These are phyloP conservation scores for Nerophis lumbriciformis DNA, from an alignment of 2,113 vertebrate species.

Conservation along the genomic window DNA sequence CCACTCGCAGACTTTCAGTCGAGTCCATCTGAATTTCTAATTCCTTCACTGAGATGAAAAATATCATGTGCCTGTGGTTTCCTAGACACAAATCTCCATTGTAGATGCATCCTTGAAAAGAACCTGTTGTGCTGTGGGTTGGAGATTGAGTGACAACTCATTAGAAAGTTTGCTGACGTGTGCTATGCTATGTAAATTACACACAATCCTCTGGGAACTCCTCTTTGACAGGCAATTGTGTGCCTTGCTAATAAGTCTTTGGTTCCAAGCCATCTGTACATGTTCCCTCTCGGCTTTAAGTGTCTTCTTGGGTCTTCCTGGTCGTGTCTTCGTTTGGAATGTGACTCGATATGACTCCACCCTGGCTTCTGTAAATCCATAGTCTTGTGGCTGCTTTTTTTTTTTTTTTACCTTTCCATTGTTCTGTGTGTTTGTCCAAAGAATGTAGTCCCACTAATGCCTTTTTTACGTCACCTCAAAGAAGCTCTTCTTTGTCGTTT, in stretches of 20 bases:
- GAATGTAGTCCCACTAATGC: no score
- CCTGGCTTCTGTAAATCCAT: no score
- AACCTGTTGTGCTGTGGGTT: background rate
- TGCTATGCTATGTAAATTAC: background rate
- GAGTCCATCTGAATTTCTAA: constrained; percentile 32
- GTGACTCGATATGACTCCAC: no score
- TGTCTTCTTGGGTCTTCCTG: no score
- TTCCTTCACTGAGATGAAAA: constrained; percentile 16
- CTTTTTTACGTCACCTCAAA: no score
- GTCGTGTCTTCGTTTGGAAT: no score
- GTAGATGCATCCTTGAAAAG: background rate
- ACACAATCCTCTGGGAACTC: background rate
- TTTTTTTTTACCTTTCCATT: no score
- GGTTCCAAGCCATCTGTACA: background rate
- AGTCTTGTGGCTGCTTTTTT: no score
- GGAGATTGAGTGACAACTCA: background rate
- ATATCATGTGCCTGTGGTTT: constrained; percentile 1
- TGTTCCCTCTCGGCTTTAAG: background rate
- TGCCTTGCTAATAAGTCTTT: background rate
- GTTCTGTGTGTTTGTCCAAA: no score
- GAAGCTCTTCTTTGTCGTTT: no score
- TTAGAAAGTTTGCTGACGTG: background rate
- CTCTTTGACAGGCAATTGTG: background rate
- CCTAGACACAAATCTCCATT: constrained; percentile 4
- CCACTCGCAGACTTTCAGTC: constrained; percentile 17